Percentiles rank a stretch among this genome's conserved stretches.
Evolutionary conservation across 2,797 vertebrate genomes (phyloP).

Genomic region (Podargus strigoides): DNA sequence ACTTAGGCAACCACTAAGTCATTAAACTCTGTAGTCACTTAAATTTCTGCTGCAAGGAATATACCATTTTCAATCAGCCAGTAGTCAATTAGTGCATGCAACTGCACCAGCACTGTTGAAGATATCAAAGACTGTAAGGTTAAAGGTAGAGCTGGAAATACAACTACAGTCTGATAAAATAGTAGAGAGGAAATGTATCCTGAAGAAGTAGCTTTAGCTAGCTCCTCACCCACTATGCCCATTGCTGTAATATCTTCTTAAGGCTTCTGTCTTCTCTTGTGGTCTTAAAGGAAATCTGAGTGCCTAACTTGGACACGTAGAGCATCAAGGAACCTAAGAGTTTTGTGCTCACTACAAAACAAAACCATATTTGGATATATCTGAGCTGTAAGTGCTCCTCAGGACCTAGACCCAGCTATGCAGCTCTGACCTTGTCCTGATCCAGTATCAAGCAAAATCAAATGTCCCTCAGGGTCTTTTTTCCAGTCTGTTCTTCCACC

Average conservation of each 20-base stretch:
- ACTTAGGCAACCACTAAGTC: background rate
- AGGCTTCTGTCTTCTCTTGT: background rate
- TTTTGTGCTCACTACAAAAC: background rate
- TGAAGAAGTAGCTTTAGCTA: background rate
- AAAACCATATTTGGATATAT: background rate
- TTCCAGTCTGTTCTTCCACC: background rate
- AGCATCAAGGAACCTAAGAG: background rate
- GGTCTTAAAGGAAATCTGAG: background rate
- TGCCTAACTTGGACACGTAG: background rate
- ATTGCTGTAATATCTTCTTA: background rate
- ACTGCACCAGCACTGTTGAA: background rate
- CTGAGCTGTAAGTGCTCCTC: background rate
- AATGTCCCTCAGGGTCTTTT: background rate
- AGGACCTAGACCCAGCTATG: background rate
- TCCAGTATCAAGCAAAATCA: background rate
- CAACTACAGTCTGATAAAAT: background rate
- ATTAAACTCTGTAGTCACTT: background rate
- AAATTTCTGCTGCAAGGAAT: background rate
- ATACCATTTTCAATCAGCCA: background rate
- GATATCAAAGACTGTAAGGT: background rate
- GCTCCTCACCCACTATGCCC: background rate
- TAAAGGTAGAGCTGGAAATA: background rate
- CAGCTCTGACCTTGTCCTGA: background rate
- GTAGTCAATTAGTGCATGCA: background rate
- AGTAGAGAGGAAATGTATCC: background rate